Evolutionary conservation across 2,113 vertebrate genomes (phyloP).

Genomic region (Entelurus aequoreus): DNA sequence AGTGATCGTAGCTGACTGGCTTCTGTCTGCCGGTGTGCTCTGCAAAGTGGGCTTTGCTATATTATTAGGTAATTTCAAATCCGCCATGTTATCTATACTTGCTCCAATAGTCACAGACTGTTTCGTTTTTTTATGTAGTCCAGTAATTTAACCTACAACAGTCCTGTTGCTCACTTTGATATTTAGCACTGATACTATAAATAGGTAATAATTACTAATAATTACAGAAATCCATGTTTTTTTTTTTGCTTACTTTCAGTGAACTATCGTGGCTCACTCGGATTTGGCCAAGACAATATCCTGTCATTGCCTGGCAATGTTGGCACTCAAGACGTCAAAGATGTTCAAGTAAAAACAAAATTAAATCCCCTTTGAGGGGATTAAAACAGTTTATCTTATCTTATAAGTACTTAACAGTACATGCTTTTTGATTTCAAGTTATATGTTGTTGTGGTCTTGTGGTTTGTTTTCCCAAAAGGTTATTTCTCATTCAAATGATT

Average conservation of each 20-base stretch:
- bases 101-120: neutral
- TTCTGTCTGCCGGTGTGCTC: conserved; percentile 76
- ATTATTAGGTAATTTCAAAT: conserved; percentile 77
- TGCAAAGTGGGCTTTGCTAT: conserved; percentile 85
- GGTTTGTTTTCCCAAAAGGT: neutral
- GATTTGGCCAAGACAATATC: conserved; percentile 89
- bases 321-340: conserved; percentile 85
- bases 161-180: no score
- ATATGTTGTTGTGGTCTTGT: neutral
- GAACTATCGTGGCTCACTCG: conserved; percentile 90
- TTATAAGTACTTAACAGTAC: neutral
- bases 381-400: no score
- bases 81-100: no score
- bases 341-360: conserved; percentile 84
- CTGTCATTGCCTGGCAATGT: conserved; percentile 82
- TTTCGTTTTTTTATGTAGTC: neutral
- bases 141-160: no score
- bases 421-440: neutral
- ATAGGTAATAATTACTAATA: no score
- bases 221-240: neutral
- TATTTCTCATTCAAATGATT: neutral
- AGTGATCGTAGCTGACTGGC: conserved; percentile 80
- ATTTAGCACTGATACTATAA: neutral
- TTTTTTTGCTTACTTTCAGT: conserved; percentile 64
- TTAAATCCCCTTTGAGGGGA: no score